phyloP scores from a whole-genome alignment of 2,888 invertebrate species.

The Dyspetes luteomarginatus region DNA sequence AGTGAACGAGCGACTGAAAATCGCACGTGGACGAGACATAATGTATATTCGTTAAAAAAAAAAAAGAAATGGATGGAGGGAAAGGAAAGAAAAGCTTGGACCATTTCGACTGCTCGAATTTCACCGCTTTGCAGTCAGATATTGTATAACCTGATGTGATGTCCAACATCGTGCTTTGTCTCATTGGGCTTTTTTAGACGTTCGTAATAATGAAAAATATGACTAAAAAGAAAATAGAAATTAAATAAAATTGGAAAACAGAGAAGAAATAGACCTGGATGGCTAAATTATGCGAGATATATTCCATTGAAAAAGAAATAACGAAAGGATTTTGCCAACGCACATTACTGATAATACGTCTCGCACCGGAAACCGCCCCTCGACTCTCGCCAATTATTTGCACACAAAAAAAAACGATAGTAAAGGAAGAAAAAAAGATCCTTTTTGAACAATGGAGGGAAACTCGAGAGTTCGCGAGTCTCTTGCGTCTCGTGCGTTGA shows the following conservation, averaged over 20 bases:
- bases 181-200: constrained; percentile 19
- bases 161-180: constrained; percentile 33
- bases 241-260: constrained; percentile 14
- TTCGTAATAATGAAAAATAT: neutral
- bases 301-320: neutral
- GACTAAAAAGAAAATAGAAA: constrained; percentile 11
- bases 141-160: constrained; percentile 32
- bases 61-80: constrained; percentile 5
- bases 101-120: constrained; percentile 53
- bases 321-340: neutral
- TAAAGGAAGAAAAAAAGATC: constrained; percentile 23
- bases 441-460: constrained; percentile 78
- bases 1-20: too few species aligned
- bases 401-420: neutral
- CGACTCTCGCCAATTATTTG: constrained; percentile 74
- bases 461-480: constrained; percentile 70
- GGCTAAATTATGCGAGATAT: neutral
- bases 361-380: constrained; percentile 52
- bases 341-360: constrained; percentile 12
- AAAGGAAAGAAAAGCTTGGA: constrained; percentile 31
- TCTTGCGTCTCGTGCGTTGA: constrained; percentile 40
- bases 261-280: constrained; percentile 34
- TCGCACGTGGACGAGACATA: too few species aligned
- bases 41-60: too few species aligned
- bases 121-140: constrained; percentile 39